Percentiles rank a stretch among this genome's conserved stretches.
phyloP scores from a whole-genome alignment of 2,797 vertebrate species.

The Cynodonichthys magdalenae region DNA sequence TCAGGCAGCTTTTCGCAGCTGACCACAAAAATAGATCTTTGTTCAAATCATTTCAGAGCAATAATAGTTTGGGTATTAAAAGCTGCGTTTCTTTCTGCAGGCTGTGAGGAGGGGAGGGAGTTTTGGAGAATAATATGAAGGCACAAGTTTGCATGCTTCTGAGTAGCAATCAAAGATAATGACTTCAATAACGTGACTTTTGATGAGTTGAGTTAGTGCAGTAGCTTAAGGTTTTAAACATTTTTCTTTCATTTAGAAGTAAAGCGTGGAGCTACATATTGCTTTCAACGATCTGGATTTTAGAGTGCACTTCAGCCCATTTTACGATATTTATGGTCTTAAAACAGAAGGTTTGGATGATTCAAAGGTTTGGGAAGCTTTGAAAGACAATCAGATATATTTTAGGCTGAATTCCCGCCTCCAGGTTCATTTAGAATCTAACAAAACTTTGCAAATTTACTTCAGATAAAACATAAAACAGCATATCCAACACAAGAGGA shows the following conservation, averaged over 20 bases:
- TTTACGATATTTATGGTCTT: constrained; percentile 26
- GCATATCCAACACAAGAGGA: not conserved
- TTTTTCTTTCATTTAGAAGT: constrained; percentile 35
- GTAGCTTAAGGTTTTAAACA: constrained; percentile 20
- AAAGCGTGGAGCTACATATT: constrained; percentile 48
- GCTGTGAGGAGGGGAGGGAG: constrained; percentile 11
- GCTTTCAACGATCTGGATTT: constrained; percentile 46
- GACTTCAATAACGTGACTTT: constrained; percentile 15
- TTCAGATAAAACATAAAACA: not conserved
- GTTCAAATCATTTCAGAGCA: constrained; percentile 51
- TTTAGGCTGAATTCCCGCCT: not conserved
- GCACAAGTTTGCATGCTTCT: constrained; percentile 75
- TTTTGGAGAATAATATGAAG: constrained; percentile 50
- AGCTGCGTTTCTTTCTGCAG: constrained; percentile 45
- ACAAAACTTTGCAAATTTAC: constrained; percentile 2
- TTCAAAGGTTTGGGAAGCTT: not conserved
- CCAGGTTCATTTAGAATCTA: not conserved
- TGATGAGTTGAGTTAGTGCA: constrained; percentile 25
- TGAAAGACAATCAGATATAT: not conserved
- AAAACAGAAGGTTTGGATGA: constrained; percentile 1
- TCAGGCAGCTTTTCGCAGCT: constrained; percentile 64
- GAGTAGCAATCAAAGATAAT: constrained; percentile 47
- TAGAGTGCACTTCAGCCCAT: constrained; percentile 24
- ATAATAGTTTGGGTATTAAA: constrained; percentile 36
- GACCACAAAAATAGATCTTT: constrained; percentile 74